These are phyloP conservation scores for Rhagoletis pomonella DNA, from an alignment of 1,140 invertebrate genomes.

Conservation along the genomic window DNA sequence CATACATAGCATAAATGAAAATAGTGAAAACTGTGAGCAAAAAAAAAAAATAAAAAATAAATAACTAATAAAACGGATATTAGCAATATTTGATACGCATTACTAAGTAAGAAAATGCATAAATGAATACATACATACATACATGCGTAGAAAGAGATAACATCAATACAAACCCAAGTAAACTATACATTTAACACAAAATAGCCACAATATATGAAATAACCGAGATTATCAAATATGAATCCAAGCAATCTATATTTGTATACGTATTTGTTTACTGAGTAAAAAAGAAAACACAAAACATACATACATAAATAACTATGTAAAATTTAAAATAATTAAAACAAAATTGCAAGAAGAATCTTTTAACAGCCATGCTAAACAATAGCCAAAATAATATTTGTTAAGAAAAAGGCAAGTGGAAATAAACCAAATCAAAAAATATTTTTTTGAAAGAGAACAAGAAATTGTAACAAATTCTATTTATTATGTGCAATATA, in stretches of 20 bases:
- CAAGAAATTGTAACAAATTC: not conserved
- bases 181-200: not conserved
- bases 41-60: conserved; percentile 37
- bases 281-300: not conserved
- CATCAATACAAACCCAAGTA: not conserved
- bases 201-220: conserved; percentile 7
- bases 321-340: not conserved
- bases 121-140: not conserved
- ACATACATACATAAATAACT: too few relatives aligned
- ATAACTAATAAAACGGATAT: conserved; percentile 21
- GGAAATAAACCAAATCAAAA: conserved; percentile 18
- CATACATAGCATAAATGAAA: not conserved
- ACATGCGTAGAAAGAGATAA: not conserved
- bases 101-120: conserved; percentile 5
- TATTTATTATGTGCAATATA: too few relatives aligned
- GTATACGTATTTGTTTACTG: not conserved
- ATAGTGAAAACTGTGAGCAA: conserved; percentile 23
- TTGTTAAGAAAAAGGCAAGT: not conserved
- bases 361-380: not conserved
- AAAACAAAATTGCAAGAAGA: not conserved
- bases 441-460: not conserved
- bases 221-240: not conserved
- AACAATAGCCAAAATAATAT: not conserved
- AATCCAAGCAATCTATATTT: not conserved
- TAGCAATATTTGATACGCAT: conserved; percentile 40